Base-by-base conservation (phyloP, 2,797 vertebrate species). In the Epinephelus malabaricus region DNA sequence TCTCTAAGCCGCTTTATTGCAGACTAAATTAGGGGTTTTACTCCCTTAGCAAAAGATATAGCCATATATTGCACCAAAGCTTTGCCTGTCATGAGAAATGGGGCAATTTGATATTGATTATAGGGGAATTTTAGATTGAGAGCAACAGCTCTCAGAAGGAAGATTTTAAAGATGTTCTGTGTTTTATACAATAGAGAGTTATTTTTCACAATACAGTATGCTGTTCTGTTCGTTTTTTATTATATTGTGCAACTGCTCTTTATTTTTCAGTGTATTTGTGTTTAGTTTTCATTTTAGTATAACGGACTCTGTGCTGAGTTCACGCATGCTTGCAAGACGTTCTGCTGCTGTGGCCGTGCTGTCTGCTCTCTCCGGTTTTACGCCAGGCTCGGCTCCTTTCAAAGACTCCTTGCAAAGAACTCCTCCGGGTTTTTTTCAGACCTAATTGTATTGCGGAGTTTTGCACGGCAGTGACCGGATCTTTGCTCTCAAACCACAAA, bases 1-100 rank as follows among this genome's bases (percentile, higher is more conserved):
- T 95, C 94, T 95, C 92, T 93, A 93, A 95, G 93, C 92, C 79
- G 89, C 95, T 95, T 95, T 95, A 95, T 94, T 94, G 94, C 93
- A 88, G 91, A 93, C 90, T 94, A 93, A 96, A 96, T 95, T 94
- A 95, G 93, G 82, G 87, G 76, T 95, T 95, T 94, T 93, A 92
- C 92, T 94, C 86, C 86, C 90, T 89, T 90, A 87, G 88, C 66
- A 84, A 86, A 86, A 94, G 88, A 94, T 86, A 93, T 86, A 88
- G 87, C 83, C 87, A 84, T 94, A 92, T 91, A 92, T 91, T 90
- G 85, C 87, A 91, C 82, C 68, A 88, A 88, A 91, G 90, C 86
- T 92, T 92, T 92, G 88, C 77, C 89, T 94, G 92, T 88, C 87
- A 88, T 82, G 83, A 92, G 83, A 88, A 92, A 94, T 88, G 73